These are phyloP conservation scores for Drosophila nr. perissopoda DNA, from an alignment of 2,888 invertebrate genomes.

Conservation along the genomic window DNA sequence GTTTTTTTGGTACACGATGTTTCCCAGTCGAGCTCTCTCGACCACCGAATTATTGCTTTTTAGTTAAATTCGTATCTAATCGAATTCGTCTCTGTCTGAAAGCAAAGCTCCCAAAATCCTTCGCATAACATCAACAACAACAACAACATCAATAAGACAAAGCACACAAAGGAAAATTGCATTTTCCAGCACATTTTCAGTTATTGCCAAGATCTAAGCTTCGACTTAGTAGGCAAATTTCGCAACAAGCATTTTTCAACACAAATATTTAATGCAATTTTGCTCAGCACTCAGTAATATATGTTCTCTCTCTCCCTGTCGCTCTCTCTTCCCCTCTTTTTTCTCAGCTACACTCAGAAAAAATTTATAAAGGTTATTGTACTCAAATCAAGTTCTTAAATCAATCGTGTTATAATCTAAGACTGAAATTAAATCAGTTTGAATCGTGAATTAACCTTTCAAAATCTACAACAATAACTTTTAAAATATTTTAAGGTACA, in stretches of 20 bases:
- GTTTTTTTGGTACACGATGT: background rate
- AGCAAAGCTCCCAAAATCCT: background rate
- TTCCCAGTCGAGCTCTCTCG: background rate
- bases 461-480: background rate
- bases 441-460: background rate
- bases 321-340: background rate
- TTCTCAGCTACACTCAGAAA: background rate
- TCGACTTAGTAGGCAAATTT: slow-evolving; percentile 17
- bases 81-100: background rate
- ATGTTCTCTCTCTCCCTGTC: background rate
- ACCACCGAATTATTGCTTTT: background rate
- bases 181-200: slow-evolving; percentile 29
- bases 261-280: slow-evolving; percentile 32
- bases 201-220: slow-evolving; percentile 31
- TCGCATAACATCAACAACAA: background rate
- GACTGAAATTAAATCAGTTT: background rate
- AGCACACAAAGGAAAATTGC: slow-evolving; percentile 33
- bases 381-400: background rate
- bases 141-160: background rate
- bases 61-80: background rate
- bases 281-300: background rate
- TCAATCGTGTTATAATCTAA: background rate
- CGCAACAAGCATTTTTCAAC: slow-evolving; percentile 1
- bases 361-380: background rate
- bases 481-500: background rate